Evolutionary conservation across 2,113 vertebrate genomes (phyloP), one percentile per base, ranked within the genome.

Genomic region (Centrocercus urophasianus): DNA sequence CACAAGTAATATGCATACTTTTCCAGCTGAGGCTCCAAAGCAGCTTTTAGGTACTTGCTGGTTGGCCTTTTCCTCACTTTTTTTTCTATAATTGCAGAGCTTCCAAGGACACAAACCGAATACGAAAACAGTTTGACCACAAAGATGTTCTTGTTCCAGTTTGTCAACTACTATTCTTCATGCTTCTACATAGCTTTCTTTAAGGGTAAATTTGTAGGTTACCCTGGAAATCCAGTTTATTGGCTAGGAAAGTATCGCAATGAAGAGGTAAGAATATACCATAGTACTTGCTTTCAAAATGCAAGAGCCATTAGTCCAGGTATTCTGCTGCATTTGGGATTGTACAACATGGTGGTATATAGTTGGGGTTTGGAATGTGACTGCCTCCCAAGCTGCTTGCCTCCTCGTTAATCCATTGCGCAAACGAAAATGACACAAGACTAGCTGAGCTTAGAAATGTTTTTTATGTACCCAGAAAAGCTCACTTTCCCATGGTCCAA

Each of bases 141-240:
- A 97, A 99, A 99, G 98, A 99, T 99, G 99, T 99, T 99, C 97
- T 97, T 99, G 82, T 99, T 99, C 96, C 99, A 99, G 84, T 99
- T 99, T 64, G 99, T 99, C 96, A 99, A 99, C 97, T 99, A 99
- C 88, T 99, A 99, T 94, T 99, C 99, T 36, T 99, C 99, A 1
- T 99, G 99, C 81, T 99, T 99, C 98, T 99, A 99, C 94, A 99
- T 99, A 72, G 99, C 99, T 8, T 99, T 99, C 81, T 98, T 98
- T 73, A 99, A 99, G 97, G 99, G 99, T 74, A 99, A 99, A 96
- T 98, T 98, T 48, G 99, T 99, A 4, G 98, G 99, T 40, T 97
- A 98, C 79, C 99, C 99, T 20, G 98, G 98, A 83, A 89, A 97
- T 15, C 99, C 98, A 2, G 98, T 99, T 54, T 99, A 99, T 87